Evolutionary conservation across 2,113 vertebrate genomes (phyloP).

Genomic region (Mola mola): DNA sequence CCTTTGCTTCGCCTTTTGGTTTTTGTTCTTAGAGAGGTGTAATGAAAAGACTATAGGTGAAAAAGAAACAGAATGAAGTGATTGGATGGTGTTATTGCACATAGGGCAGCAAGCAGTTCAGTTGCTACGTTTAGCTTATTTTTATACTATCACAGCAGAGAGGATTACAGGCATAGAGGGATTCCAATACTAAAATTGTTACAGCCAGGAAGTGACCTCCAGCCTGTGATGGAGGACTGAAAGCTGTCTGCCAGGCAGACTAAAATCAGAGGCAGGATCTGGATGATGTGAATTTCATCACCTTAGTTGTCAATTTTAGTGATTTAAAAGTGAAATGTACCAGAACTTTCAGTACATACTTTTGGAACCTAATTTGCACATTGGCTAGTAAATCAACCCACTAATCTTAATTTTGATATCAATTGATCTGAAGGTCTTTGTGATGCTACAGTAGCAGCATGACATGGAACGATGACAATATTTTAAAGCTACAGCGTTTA

Average conservation of each 20-base stretch:
- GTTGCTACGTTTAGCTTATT: constrained; percentile 14
- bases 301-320: not conserved
- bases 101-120: constrained; percentile 5
- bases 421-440: too few relatives aligned
- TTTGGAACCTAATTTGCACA: too few relatives aligned
- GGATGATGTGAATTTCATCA: not conserved
- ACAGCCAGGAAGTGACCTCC: constrained; percentile 40
- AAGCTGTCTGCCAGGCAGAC: constrained; percentile 16
- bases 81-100: constrained; percentile 3
- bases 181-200: constrained; percentile 18
- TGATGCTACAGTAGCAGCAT: too few relatives aligned
- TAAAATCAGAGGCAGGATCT: not conserved
- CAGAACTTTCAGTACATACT: too few relatives aligned
- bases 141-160: constrained; percentile 40
- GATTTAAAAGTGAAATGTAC: not conserved
- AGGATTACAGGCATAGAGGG: constrained; percentile 46
- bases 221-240: constrained; percentile 36
- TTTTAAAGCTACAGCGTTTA: too few relatives aligned
- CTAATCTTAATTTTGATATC: too few relatives aligned
- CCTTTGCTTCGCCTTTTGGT: constrained; percentile 92
- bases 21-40: constrained; percentile 90
- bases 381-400: too few relatives aligned
- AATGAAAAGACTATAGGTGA: constrained; percentile 87
- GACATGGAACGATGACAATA: too few relatives aligned
- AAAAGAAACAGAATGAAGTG: constrained; percentile 37